Evolutionary conservation across 1,140 invertebrate genomes (phyloP).

Genomic region (Leptoteleia sp.): DNA sequence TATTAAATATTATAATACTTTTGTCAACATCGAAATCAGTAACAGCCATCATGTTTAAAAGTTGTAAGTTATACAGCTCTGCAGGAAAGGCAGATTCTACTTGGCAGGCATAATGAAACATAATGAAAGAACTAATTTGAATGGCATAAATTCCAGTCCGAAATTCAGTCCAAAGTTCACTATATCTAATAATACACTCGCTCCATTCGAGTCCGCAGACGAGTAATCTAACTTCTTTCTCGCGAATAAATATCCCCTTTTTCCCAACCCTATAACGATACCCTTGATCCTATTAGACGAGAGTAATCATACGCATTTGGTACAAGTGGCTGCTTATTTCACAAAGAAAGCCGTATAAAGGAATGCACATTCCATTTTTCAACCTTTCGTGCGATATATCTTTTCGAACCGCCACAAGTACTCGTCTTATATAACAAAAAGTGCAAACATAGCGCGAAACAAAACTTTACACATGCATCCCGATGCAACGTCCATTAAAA

Average conservation of each 20-base stretch:
- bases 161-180: conserved; percentile 42
- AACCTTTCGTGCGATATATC: too few relatives aligned
- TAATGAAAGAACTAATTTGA: conserved; percentile 37
- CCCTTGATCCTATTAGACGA: conserved; percentile 2
- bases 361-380: too few relatives aligned
- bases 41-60: too few relatives aligned
- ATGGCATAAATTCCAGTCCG: conserved; percentile 32
- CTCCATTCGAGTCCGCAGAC: conserved; percentile 25
- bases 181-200: conserved; percentile 39
- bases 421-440: too few relatives aligned
- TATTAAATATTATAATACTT: too few relatives aligned
- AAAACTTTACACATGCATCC: too few relatives aligned
- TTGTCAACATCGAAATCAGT: too few relatives aligned
- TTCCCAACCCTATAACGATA: conserved; percentile 28
- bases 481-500: too few relatives aligned
- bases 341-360: not conserved
- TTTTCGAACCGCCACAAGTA: too few relatives aligned
- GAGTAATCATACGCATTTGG: conserved; percentile 10
- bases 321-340: conserved; percentile 5
- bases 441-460: too few relatives aligned
- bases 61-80: conserved; percentile 16
- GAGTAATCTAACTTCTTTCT: conserved; percentile 27
- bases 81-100: conserved; percentile 1
- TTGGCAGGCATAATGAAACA: conserved; percentile 22
- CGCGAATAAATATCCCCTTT: conserved; percentile 21